Evolutionary conservation across 64 coral and sea anemone genomes (phyloP).

Genomic region (Pocillopora damicornis): DNA sequence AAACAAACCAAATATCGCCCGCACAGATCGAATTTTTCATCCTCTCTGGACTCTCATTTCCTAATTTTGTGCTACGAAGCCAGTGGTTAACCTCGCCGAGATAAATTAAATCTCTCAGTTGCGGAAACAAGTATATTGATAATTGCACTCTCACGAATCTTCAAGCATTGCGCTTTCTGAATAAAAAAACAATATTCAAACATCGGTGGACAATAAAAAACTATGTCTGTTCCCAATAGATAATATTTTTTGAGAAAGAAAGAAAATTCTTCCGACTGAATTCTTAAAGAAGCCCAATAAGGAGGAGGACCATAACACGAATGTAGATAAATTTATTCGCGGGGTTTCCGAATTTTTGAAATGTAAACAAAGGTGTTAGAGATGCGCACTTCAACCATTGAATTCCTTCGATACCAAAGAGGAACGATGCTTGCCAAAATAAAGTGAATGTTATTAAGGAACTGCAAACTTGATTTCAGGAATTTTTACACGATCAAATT

Average conservation of each 20-base stretch:
- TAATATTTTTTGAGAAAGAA: neutral
- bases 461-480: neutral
- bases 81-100: neutral
- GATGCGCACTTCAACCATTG: slow-evolving; percentile 6
- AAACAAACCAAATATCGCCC: neutral
- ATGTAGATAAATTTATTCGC: slow-evolving; percentile 8
- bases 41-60: neutral
- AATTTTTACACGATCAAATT: neutral
- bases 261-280: neutral
- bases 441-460: neutral
- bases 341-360: slow-evolving; percentile 6
- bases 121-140: neutral
- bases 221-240: too few relatives aligned
- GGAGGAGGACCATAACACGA: slow-evolving; percentile 2
- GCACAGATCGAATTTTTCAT: neutral
- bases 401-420: slow-evolving; percentile 43
- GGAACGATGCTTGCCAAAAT: neutral
- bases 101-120: neutral
- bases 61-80: neutral
- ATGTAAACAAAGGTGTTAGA: slow-evolving; percentile 20
- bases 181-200: neutral
- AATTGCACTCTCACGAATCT: neutral
- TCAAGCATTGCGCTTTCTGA: neutral
- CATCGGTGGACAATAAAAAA: neutral
- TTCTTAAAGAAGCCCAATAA: neutral